Evolutionary conservation across 2,113 vertebrate genomes (phyloP), one percentile per base, ranked within the genome.

Genomic region (Mixornis gularis): DNA sequence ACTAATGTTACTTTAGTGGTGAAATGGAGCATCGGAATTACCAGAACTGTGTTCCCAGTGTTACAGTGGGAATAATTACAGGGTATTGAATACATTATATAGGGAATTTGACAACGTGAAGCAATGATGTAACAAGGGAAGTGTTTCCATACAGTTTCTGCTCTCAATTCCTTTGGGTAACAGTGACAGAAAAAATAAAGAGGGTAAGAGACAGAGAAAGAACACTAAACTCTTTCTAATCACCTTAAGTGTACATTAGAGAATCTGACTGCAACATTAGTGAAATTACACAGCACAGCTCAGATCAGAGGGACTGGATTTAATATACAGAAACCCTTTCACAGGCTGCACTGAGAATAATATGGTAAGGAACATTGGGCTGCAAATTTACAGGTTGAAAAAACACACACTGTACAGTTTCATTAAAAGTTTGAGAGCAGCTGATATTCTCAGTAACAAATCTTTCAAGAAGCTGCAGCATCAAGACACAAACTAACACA

Each of bases 151-250:
- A 80, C 34, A 90, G 53, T 87, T 91, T 64, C 85, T 62, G 59
- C 25, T 34, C 56, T 46, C 65, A 66, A 85, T 87, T 82, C 63
- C 73, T 95, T 69, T 7, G 86, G 90, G 96, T 74, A 87, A 53
- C 40, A 24, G 76, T 79, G 60, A 89, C 12, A 85, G 83, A 87
- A 95, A 87, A 92, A 77, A 87, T 64, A 89, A 51, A 56, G 90
- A 73, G 92, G 71, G 46, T 43, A 43, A 69, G 87, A 91, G 82
- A 92, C 87, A 92, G 86, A 87, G 63, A 86, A 95, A 94, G 95
- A 76, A 74, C 93, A 94, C 81, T 82, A 82, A 95, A 90, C 81
- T 81, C 93, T 89, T 96, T 96, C 92, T 96, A 90, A 91, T 97
- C 89, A 90, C 73, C 72, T 90, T 85, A 95, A 93, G 82, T 71